These are phyloP conservation scores for Ganaspis sp. DNA, from an alignment of 1,140 invertebrate species.

Conservation along the genomic window DNA sequence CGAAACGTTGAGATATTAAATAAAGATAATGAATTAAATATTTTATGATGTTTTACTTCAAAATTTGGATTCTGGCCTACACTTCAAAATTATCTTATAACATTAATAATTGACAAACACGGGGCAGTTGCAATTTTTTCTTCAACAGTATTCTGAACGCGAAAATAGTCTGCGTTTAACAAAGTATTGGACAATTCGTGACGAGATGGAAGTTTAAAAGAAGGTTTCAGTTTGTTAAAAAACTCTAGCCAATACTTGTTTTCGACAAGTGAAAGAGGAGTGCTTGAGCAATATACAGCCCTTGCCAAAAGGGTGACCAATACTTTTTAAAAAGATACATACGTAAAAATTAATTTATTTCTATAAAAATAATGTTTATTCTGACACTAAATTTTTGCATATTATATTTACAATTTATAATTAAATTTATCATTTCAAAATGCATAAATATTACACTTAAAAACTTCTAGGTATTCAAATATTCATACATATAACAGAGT, in stretches of 20 bases:
- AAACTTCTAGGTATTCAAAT: too few species aligned
- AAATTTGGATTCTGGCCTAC: too few species aligned
- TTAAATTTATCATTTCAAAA: too few species aligned
- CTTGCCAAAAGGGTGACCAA: background rate
- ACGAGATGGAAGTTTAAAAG: conserved; percentile 34
- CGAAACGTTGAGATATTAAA: too few species aligned
- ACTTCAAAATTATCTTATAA: too few species aligned
- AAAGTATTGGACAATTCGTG: conserved; percentile 33
- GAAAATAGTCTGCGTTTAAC: background rate
- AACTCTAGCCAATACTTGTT: background rate
- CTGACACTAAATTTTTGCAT: background rate
- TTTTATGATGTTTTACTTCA: too few species aligned
- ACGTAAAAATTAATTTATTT: background rate
- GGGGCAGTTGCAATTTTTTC: conserved; percentile 33
- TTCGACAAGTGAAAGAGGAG: background rate
- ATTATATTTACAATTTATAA: too few species aligned
- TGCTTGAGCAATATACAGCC: background rate
- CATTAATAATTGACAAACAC: too few species aligned
- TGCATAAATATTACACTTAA: too few species aligned
- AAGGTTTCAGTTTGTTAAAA: conserved; percentile 32
- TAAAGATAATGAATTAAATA: too few species aligned
- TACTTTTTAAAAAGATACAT: background rate
- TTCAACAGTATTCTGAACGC: conserved; percentile 7
- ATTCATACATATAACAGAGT: too few species aligned
- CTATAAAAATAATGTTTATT: background rate